Percentiles rank a stretch among this genome's conserved stretches.
Evolutionary conservation across 2,888 invertebrate species (phyloP).

Genomic region (Steinernema hermaphroditum): DNA sequence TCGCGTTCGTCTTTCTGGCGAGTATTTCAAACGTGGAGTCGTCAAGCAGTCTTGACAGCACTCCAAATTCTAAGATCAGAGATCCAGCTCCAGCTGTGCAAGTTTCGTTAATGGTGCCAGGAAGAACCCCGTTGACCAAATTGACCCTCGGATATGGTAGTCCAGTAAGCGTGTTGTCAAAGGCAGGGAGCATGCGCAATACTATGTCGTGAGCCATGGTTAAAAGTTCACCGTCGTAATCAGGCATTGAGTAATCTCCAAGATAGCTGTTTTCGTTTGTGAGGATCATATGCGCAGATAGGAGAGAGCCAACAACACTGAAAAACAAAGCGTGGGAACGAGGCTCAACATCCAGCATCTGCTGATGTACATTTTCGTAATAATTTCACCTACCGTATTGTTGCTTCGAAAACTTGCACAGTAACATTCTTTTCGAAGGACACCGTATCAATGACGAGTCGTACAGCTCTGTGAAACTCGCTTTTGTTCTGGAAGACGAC

Average conservation of each 20-base stretch:
- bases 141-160: conserved; percentile 70
- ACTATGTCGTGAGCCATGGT: conserved; percentile 73
- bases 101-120: conserved; percentile 71
- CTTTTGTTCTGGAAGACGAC: conserved; percentile 69
- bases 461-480: conserved; percentile 73
- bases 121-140: conserved; percentile 70
- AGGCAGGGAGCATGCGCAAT: conserved; percentile 72
- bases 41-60: conserved; percentile 71
- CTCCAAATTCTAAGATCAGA: conserved; percentile 73
- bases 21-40: conserved; percentile 73
- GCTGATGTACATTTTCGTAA: not conserved
- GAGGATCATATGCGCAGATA: conserved; percentile 74
- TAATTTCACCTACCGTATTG: conserved; percentile 70
- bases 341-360: too few relatives aligned
- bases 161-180: conserved; percentile 72
- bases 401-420: conserved; percentile 75
- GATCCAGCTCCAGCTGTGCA: conserved; percentile 75
- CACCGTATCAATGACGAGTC: conserved; percentile 71
- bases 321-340: conserved; percentile 33
- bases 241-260: conserved; percentile 69
- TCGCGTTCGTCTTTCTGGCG: conserved; percentile 71
- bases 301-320: conserved; percentile 72
- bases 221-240: conserved; percentile 72
- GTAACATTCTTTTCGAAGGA: conserved; percentile 73
- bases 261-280: conserved; percentile 71